Conservation (phyloP, 1,140 invertebrate genomes). For the Asbolus verrucosus region DNA sequence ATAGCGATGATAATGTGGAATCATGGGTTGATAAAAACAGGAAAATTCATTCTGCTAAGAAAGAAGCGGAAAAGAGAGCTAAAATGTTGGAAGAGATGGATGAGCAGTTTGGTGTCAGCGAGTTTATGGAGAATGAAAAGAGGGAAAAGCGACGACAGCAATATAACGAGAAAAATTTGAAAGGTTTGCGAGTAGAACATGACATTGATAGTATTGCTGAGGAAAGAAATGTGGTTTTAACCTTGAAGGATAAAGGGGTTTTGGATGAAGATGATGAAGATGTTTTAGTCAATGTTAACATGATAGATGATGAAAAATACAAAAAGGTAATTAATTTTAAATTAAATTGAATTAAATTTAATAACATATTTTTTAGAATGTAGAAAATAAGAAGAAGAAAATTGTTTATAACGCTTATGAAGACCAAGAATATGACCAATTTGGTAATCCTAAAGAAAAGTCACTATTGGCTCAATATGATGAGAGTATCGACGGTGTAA, state of each 20-base stretch:
- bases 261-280: slow-evolving; percentile 87
- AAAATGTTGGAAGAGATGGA: slow-evolving; percentile 96
- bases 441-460: slow-evolving; percentile 78
- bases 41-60: slow-evolving; percentile 82
- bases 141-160: slow-evolving; percentile 71
- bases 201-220: slow-evolving; percentile 83
- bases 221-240: slow-evolving; percentile 89
- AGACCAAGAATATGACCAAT: slow-evolving; percentile 86
- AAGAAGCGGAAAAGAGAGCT: slow-evolving; percentile 89
- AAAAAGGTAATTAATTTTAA: slow-evolving; percentile 72
- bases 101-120: slow-evolving; percentile 91
- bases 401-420: slow-evolving; percentile 88
- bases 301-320: slow-evolving; percentile 93
- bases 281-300: slow-evolving; percentile 95
- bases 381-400: slow-evolving; percentile 87
- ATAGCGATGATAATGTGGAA: slow-evolving; percentile 77
- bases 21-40: slow-evolving; percentile 89
- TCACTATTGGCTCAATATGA: slow-evolving; percentile 92
- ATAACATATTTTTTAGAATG: slow-evolving; percentile 76
- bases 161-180: slow-evolving; percentile 79
- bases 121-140: slow-evolving; percentile 85
- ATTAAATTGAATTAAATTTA: slow-evolving; percentile 12
- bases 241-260: slow-evolving; percentile 93
- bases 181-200: slow-evolving; percentile 91
- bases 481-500: slow-evolving; percentile 90